Base-by-base conservation (phyloP, 2,113 vertebrate genomes). In the Oreochromis niloticus region DNA sequence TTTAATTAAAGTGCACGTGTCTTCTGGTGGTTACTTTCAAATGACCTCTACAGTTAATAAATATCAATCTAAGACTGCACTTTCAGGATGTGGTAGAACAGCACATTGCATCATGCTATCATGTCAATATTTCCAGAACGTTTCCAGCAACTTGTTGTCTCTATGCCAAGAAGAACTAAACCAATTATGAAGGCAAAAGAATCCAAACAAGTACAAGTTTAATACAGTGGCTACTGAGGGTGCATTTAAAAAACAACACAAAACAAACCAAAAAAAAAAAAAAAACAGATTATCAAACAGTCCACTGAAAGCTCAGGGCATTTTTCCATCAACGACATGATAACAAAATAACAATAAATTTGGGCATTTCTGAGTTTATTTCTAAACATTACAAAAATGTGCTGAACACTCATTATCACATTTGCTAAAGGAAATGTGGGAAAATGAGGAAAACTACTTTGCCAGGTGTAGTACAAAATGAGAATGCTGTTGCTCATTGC, bases 221-320 rank as follows among this genome's bases (percentile, higher is more conserved):
- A 46, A 73, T 27, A 73, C 2, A 73, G 68, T 46, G 22, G n/a
- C 12, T 43, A 1, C 12, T 43, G 36, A 71, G 36, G 9, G 41
- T 4, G 41, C 1, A 71, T 68, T 27, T 27, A 27, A 2, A 22
- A 13, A 16, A 16, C 5, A 6, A 1, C 16, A 12, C 7, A 16
- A 30, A 30, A 30, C 30, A 30, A 5, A 30, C 4, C 30, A 6
- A 1, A 7, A 1, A 6, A 19, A 34, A 1, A 5, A 24, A 1
- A 54, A 22, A 3, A 0, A 6, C 32, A 71, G 14, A 75, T 6
- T 6, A 11, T 0, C 24, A 13, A 75, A 75, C 16, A 50, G 24
- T 75, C 71, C 71, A 75, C 24, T 19, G 27, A 50, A 50, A 32
- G 73, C 16, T n/a, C 27, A 11, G 16, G 46, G 16, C 27, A 32